Evolutionary conservation across 2,888 invertebrate species (phyloP).

Genomic region (Lepidocyrtoides sp.): DNA sequence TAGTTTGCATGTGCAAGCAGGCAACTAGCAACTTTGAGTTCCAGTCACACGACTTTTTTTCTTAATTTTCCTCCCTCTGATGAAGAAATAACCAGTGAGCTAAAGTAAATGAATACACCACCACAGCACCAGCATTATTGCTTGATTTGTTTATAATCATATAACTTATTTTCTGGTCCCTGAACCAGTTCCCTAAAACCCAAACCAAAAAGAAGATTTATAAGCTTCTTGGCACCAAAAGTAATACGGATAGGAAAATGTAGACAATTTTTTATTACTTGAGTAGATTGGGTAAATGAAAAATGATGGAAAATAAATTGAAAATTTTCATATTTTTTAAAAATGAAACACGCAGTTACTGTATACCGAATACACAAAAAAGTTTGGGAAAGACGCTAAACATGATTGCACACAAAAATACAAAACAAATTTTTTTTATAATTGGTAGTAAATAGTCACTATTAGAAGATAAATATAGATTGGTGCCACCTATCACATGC

Average conservation of each 20-base stretch:
- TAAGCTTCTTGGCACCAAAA: no score
- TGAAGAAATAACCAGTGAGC: constrained; percentile 58
- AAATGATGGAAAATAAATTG: constrained; percentile 41
- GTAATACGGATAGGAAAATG: not conserved
- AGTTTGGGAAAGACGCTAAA: no score
- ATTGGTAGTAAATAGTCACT: no score
- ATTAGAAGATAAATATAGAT: no score
- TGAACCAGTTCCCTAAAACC: constrained; percentile 50
- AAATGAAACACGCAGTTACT: constrained; percentile 44
- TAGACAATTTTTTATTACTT: not conserved
- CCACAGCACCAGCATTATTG: constrained; percentile 29
- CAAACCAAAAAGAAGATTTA: no score
- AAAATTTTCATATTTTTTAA: constrained; percentile 60
- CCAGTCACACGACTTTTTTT: not conserved
- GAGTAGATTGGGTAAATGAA: constrained; percentile 52
- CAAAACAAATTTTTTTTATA: no score
- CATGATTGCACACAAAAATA: no score
- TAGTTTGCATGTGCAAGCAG: constrained; percentile 31
- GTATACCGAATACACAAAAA: no score
- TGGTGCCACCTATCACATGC: no score
- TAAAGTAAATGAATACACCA: constrained; percentile 11
- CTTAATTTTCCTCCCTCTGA: constrained; percentile 42
- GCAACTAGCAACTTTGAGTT: not conserved
- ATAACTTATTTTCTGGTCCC: constrained; percentile 18
- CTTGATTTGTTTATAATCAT: constrained; percentile 18